Conservation (phyloP, 2,113 vertebrate genomes). For the Anarhynchus alexandrinus region DNA sequence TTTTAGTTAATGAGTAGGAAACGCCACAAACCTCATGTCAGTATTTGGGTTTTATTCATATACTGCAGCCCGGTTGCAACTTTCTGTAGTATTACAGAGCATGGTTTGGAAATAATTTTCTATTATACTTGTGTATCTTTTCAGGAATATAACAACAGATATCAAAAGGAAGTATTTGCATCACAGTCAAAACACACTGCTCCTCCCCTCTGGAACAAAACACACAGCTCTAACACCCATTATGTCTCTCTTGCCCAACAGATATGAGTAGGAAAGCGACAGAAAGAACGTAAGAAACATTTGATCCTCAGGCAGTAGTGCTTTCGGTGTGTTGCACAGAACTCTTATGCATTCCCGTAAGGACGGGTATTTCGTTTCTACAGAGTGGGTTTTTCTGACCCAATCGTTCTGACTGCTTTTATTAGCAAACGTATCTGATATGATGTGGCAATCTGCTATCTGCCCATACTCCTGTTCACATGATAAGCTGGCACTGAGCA, state of each 20-base stretch:
- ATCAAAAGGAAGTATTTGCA: neutral
- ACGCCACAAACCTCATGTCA: neutral
- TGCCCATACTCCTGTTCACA: neutral
- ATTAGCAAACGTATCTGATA: neutral
- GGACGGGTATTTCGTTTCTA: fast-evolving
- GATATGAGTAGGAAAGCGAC: neutral
- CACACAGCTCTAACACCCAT: neutral
- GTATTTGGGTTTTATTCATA: neutral
- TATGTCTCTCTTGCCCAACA: neutral
- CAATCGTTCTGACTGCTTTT: neutral
- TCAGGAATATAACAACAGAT: neutral
- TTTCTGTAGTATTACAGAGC: neutral
- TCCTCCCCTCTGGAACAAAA: neutral
- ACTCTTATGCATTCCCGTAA: neutral
- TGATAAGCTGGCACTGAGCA: neutral
- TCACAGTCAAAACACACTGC: neutral
- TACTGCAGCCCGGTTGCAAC: neutral
- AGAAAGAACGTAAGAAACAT: neutral
- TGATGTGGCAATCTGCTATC: neutral
- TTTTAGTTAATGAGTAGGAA: neutral
- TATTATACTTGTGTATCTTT: neutral
- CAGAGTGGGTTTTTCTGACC: neutral
- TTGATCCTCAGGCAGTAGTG: neutral
- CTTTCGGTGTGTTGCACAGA: neutral
- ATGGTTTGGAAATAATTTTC: neutral